phyloP scores from a whole-genome alignment of 2,113 vertebrate genomes.

The Alces alces region DNA sequence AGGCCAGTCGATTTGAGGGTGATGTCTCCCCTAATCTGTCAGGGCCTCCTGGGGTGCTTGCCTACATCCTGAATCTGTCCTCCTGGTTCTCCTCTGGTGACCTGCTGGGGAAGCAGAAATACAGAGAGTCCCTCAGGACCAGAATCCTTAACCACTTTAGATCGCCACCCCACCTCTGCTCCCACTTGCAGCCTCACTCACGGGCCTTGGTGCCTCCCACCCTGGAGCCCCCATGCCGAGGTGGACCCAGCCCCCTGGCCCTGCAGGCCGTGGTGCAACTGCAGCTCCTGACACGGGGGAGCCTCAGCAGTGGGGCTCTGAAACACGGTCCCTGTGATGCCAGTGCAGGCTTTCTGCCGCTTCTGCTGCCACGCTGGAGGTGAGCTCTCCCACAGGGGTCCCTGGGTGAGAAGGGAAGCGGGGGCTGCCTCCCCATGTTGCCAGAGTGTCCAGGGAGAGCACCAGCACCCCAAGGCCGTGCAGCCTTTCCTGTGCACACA shows the following conservation, averaged over 20 bases:
- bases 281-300: fast-evolving
- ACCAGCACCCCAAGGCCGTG: not conserved
- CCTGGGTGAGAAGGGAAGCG: not conserved
- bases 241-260: not conserved
- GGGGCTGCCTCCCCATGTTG: too few relatives aligned
- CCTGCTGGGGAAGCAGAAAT: not conserved
- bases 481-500: not conserved
- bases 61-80: not conserved
- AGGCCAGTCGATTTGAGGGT: not conserved
- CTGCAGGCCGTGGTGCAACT: fast-evolving
- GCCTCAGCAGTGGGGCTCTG: not conserved
- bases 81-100: not conserved
- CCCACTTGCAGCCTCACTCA: not conserved
- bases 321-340: not conserved
- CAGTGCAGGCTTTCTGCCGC: not conserved
- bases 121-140: not conserved
- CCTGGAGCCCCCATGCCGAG: fast-evolving
- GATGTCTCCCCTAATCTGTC: not conserved
- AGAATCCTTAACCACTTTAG: not conserved
- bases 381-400: not conserved
- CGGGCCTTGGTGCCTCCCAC: not conserved
- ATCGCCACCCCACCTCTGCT: not conserved
- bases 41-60: not conserved
- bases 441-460: not conserved
- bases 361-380: not conserved